Evolutionary conservation across 2,888 invertebrate species (phyloP), one percentile per base, ranked within the genome.

Genomic region (Augochlorella aurata): DNA sequence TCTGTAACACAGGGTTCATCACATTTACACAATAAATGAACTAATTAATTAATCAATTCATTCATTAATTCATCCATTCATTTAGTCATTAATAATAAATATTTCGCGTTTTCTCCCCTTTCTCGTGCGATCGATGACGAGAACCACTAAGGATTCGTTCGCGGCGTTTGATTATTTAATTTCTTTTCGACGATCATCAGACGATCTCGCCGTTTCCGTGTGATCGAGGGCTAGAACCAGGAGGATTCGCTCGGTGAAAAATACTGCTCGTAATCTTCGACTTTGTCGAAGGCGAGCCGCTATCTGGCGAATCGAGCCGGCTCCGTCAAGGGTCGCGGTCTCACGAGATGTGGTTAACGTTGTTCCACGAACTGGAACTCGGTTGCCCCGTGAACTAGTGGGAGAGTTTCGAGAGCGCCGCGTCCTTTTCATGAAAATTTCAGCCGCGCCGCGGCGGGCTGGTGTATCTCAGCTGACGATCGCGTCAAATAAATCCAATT

Each of bases 361-460:
- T 83, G 87, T 83, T 87, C 85, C 87, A 85, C 87, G 87, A 87
- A 85, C 69, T 47, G 54, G 61, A 76, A 74, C 81, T 66, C 73
- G 65, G 29, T 50, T 63, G 68, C 54, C 72, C 68, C 61, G 70
- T 70, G 68, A 54, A 69, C 50, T 73, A 68, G 47, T 2, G 49
- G 65, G 65, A 66, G 52, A 66, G 58, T 77, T 82, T 82, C 69
- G 44, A 29, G 44, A 58, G 58, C 58, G 38, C 38, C 38, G 24
- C 24, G 58, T 24, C n/a, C 38, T 63, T n/a, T 66, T 49, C 45
- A 10, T 14, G 68, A 63, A 65, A 74, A 66, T 71, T 52, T 50
- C 8, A 24, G 24, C 45, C 54, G 1, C 29, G 61, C 49, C 4
- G 45, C 24, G 24, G n/a, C 14, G 29, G 21, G 14, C 38, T n/a